Evolutionary conservation across 1,140 invertebrate genomes (phyloP), one percentile per base, ranked within the genome.

Genomic region (Acromyrmex charruanus): DNA sequence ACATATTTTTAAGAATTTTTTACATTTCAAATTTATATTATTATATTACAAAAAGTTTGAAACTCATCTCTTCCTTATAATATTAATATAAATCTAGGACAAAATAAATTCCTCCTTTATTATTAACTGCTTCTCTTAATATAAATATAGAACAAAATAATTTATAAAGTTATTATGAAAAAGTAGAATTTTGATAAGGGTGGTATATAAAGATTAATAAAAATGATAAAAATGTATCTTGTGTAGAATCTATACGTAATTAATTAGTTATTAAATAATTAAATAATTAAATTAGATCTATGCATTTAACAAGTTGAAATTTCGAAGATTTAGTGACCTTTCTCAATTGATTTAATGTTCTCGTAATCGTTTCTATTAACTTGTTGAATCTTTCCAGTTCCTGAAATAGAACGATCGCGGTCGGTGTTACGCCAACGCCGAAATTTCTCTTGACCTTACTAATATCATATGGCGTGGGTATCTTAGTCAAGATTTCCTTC

Each of bases 311-410:
- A 14, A n/a, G 0, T 14, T 25, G 0, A 0, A 18, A n/a, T 10
- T 5, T 51, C n/a, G 7, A 61, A 71, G 16, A 12, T 87, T 28
- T 35, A 85, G 25, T 89, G 88, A 97, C 97, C 95, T 98, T 98
- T 93, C 96, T 96, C 1, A 99, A 94, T 68, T 98, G 96, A 6
- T 95, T 95, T 49, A 99, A 94, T 0, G 97, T 98, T 79, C 94
- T 96, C 18, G 94, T 96, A 96, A 99, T 98, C 80, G 95, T 96
- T n/a, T 93, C 93, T 68, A 98, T 97, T 6, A 99, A 95, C 58
- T 96, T 95, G 94, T 99, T 99, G 94, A 98, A 98, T 92, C 98
- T 96, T 92, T 99, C 98, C 25, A 99, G 94, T 94, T 99, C 98
- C 96, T 99, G 98, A 63, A 99, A 96, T 44, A 99, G 94, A 4